Evolutionary conservation across 2,888 invertebrate species (phyloP), one percentile per base, ranked within the genome.

Genomic region (Pseudoips prasinana): DNA sequence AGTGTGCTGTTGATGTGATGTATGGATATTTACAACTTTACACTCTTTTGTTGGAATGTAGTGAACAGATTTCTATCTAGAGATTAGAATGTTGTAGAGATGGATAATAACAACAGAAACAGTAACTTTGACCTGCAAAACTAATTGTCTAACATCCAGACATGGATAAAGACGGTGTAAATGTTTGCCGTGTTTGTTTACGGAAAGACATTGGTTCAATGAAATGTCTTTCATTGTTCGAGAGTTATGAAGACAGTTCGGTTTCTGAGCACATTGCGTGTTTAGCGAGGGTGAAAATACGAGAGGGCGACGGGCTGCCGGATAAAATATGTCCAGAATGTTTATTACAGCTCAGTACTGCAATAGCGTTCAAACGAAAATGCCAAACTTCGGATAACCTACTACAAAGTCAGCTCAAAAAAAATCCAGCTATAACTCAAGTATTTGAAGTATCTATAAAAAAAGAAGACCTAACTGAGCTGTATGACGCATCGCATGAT

Each of bases 111-210:
- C 2, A 2, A 14, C 14, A 14, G 14, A 14, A 3, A 3, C 14
- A 3, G 2, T 14, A 14, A 14, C 14, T 14, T 14, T 14, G 14
- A 5, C 5, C 14, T 14, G 14, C 14, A 14, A 14, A 14, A 14
- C 5, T 2, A 14, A 14, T 14, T 14, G 2, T 14, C 14, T 3
- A 14, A 14, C 14, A 14, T 3, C 3, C 14, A 14, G 14, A 14
- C 14, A 14, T 14, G 14, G 14, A 14, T 14, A 14, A 3, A 2
- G 2, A 3, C 14, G 14, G 14, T 14, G 5, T 5, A 14, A 14
- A 14, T 19, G 55, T 69, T 25, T 86, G 85, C 34, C 74, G 85
- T 10, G 62, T 79, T 17, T 86, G 85, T 50, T 58, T 85, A 32
- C 39, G 47, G 8, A 47, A 36, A 22, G 61, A 65, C 10, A 31